These are phyloP conservation scores for Mus pahari DNA, from an alignment of 2,113 vertebrate species.

Conservation along the genomic window DNA sequence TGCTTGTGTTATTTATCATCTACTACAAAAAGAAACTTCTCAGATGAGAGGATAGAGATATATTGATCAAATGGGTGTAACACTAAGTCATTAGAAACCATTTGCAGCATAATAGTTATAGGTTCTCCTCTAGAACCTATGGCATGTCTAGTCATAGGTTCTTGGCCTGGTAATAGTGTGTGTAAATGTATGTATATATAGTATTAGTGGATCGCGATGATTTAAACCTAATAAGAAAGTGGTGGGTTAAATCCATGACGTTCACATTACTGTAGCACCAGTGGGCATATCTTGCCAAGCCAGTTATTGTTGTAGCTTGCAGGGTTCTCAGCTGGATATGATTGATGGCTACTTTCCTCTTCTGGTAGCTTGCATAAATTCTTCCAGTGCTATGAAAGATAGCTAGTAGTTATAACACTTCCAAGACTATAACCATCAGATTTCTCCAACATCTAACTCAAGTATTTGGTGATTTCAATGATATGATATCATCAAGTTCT, in stretches of 20 bases:
- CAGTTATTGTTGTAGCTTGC: not conserved
- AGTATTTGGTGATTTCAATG: too few relatives aligned
- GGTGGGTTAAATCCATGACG: too few relatives aligned
- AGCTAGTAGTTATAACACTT: not conserved
- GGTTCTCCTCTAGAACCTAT: not conserved
- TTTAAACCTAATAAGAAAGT: not conserved
- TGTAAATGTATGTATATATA: too few relatives aligned
- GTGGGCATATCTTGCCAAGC: not conserved
- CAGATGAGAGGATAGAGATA: too few relatives aligned
- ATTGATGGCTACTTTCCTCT: not conserved
- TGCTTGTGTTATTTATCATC: not conserved
- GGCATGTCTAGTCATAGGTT: not conserved
- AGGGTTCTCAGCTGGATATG: not conserved
- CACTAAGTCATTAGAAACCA: not conserved
- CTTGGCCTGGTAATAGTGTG: not conserved
- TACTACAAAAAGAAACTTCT: not conserved
- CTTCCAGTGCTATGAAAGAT: not conserved
- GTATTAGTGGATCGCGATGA: not conserved
- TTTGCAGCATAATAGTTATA: not conserved
- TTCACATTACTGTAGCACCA: not conserved
- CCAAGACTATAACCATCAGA: not conserved
- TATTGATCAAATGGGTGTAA: not conserved
- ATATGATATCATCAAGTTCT: not conserved
- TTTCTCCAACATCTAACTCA: not conserved
- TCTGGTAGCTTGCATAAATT: not conserved